phyloP scores from a whole-genome alignment of 2,113 vertebrate genomes.

The Apistogramma diplotaenia region DNA sequence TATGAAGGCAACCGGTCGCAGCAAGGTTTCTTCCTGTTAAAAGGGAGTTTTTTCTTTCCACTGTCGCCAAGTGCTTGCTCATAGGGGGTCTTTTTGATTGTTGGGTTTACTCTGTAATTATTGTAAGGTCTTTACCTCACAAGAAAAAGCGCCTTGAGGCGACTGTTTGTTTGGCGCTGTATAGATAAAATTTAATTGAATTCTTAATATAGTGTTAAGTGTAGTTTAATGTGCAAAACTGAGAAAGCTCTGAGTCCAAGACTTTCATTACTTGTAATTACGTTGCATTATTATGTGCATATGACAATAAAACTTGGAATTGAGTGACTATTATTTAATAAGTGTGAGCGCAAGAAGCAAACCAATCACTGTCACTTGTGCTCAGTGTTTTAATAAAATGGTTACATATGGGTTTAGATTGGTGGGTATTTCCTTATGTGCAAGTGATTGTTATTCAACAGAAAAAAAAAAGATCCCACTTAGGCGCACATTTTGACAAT shows the following conservation, averaged over 20 bases:
- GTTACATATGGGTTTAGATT: not conserved
- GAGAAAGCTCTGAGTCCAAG: too few species aligned
- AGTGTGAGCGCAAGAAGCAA: not conserved
- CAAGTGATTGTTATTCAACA: not conserved
- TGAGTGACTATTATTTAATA: not conserved
- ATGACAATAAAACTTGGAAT: not conserved
- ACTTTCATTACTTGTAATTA: not conserved
- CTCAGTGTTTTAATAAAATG: not conserved
- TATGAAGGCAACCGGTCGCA: too few species aligned
- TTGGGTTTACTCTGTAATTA: too few species aligned
- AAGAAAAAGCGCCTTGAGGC: too few species aligned
- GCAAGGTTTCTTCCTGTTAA: too few species aligned
- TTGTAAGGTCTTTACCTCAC: too few species aligned
- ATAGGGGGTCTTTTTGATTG: too few species aligned
- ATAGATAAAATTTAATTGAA: too few species aligned
- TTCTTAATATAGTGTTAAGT: not conserved
- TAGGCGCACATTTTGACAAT: not conserved
- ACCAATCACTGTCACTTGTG: not conserved
- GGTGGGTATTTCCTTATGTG: not conserved
- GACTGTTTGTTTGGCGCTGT: too few species aligned
- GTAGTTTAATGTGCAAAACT: not conserved
- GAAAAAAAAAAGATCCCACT: not conserved
- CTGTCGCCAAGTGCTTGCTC: too few species aligned
- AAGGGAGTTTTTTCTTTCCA: too few species aligned
- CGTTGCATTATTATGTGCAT: not conserved